Conservation (phyloP, 35 echinoderm and acorn worm species). For the Heliocidaris erythrogramma region DNA sequence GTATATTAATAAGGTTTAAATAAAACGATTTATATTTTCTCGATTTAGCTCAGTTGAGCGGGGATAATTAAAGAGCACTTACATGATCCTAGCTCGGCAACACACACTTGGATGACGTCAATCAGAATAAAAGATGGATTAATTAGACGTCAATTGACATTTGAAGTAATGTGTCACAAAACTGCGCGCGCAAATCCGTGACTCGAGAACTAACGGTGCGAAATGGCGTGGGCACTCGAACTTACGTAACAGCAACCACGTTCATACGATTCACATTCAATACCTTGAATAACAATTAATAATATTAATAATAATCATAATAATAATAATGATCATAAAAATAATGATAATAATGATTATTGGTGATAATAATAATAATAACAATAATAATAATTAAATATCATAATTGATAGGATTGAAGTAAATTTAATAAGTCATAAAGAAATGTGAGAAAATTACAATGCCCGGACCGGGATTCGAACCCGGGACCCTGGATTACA, state of each 20-base stretch:
- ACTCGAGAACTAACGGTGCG: not conserved
- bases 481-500: too few relatives aligned
- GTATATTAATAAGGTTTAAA: not conserved
- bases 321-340: too few relatives aligned
- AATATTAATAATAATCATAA: too few relatives aligned
- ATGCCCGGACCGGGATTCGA: too few relatives aligned
- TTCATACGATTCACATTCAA: not conserved
- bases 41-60: not conserved
- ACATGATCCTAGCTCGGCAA: not conserved
- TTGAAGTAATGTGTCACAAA: not conserved
- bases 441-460: too few relatives aligned
- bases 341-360: too few relatives aligned
- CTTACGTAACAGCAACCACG: not conserved
- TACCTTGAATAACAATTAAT: too few relatives aligned
- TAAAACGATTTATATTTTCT: constrained; percentile 14
- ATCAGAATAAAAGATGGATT: not conserved
- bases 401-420: too few relatives aligned
- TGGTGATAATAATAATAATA: too few relatives aligned
- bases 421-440: too few relatives aligned
- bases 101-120: not conserved
- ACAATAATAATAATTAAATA: too few relatives aligned
- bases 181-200: not conserved
- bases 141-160: not conserved
- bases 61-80: not conserved
- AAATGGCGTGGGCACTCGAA: not conserved